Conservation (phyloP, 1,140 invertebrate species). For the Calliopsis andreniformis region DNA sequence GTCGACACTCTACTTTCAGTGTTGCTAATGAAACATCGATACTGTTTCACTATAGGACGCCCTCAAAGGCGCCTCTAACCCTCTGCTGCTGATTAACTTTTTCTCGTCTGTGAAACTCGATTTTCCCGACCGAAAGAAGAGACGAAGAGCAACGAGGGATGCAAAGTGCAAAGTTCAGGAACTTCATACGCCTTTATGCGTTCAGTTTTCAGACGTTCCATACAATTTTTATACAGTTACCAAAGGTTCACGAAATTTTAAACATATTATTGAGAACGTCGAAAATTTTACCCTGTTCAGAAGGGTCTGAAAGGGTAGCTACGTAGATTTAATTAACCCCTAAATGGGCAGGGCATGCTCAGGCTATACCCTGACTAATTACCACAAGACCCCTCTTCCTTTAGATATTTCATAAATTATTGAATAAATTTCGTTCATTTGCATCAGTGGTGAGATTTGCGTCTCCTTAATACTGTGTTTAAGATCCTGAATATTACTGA, state of each 20-base stretch:
- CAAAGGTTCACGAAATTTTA: neutral
- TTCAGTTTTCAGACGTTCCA: neutral
- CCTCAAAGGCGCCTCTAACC: neutral
- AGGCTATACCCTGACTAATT: neutral
- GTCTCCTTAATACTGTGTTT: neutral
- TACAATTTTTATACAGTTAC: neutral
- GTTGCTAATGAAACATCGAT: slow-evolving; percentile 6
- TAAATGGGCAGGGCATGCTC: neutral
- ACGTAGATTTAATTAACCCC: slow-evolving; percentile 6
- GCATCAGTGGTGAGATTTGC: neutral
- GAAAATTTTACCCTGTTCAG: neutral
- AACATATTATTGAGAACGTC: neutral
- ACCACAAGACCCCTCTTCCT: neutral
- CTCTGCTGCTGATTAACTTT: slow-evolving; percentile 1
- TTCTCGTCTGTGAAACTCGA: slow-evolving; percentile 26
- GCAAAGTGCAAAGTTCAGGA: neutral
- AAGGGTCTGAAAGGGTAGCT: neutral
- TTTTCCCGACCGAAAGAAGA: slow-evolving; percentile 1
- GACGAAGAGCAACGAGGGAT: neutral
- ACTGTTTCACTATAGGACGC: slow-evolving; percentile 1
- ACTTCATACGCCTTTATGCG: neutral
- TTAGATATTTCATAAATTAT: slow-evolving; percentile 1
- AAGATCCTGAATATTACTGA: neutral
- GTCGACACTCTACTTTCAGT: neutral
- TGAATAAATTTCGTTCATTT: slow-evolving; percentile 4